Percentiles rank a stretch among this genome's conserved stretches.
Evolutionary conservation across 2,888 invertebrate genomes (phyloP).

Genomic region (Hyppa rectilinea): DNA sequence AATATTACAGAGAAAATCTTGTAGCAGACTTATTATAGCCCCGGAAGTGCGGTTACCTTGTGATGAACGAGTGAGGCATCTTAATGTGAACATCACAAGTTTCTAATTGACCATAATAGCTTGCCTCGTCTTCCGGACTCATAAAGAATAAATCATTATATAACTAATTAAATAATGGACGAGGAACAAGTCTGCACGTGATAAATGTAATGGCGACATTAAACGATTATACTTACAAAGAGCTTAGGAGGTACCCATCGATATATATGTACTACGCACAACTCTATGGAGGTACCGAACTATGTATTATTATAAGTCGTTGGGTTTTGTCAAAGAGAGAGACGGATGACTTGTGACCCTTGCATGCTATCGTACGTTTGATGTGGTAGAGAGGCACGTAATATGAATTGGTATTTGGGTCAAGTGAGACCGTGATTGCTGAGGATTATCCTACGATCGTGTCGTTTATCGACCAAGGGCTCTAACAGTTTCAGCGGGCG

Average conservation of each 20-base stretch:
- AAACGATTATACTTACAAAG: slow-evolving; percentile 34
- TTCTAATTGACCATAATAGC: slow-evolving; percentile 62
- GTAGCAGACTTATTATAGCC: slow-evolving; percentile 32
- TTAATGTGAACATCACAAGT: slow-evolving; percentile 59
- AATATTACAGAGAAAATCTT: slow-evolving; percentile 44
- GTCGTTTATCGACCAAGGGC: slow-evolving; percentile 44
- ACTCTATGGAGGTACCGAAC: no score
- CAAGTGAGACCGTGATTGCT: slow-evolving; percentile 61
- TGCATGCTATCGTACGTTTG: slow-evolving; percentile 44
- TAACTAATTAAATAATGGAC: slow-evolving; percentile 54
- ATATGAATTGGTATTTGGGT: slow-evolving; percentile 66
- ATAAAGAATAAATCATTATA: slow-evolving; percentile 55
- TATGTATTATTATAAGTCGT: slow-evolving; percentile 15
- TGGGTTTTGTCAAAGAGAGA: slow-evolving; percentile 39
- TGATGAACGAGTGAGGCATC: slow-evolving; percentile 58
- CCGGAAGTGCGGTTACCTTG: slow-evolving; percentile 55
- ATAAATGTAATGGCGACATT: slow-evolving; percentile 49
- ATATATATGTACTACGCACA: no score
- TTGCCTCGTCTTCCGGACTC: slow-evolving; percentile 53
- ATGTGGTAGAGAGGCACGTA: slow-evolving; percentile 49
- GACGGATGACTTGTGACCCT: slow-evolving; percentile 48
- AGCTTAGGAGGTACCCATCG: slow-evolving; percentile 8
- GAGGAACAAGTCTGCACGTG: slow-evolving; percentile 34
- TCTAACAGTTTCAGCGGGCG: slow-evolving; percentile 24
- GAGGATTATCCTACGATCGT: slow-evolving; percentile 59